These are phyloP conservation scores for Papilio helenus DNA, from an alignment of 1,140 invertebrate genomes.

Conservation along the genomic window DNA sequence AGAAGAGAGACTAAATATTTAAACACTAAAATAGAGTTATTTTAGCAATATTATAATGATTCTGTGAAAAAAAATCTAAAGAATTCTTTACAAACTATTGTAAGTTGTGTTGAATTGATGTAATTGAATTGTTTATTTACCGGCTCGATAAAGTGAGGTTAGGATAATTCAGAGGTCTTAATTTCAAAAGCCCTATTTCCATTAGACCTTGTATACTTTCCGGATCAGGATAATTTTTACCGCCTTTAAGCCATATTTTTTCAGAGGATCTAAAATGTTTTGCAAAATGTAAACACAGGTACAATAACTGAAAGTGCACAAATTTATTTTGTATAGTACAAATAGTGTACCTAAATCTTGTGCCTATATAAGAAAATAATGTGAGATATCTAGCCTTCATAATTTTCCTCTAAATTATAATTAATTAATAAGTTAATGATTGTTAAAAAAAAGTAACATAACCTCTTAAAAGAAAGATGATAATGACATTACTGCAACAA, in stretches of 20 bases:
- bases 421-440: background rate
- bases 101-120: too few species aligned
- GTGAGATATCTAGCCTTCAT: slow-evolving; percentile 85
- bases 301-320: background rate
- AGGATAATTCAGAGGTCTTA: slow-evolving; percentile 81
- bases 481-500: background rate
- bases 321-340: background rate
- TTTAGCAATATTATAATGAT: too few species aligned
- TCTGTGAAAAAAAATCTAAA: too few species aligned
- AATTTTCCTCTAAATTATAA: background rate
- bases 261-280: slow-evolving; percentile 63
- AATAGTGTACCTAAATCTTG: slow-evolving; percentile 82
- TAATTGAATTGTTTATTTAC: slow-evolving; percentile 69
- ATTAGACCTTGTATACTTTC: slow-evolving; percentile 86
- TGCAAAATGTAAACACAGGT: slow-evolving; percentile 12
- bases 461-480: background rate
- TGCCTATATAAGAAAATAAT: slow-evolving; percentile 85
- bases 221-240: slow-evolving; percentile 73
- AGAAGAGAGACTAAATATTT: too few species aligned
- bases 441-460: background rate
- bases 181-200: slow-evolving; percentile 83
- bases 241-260: slow-evolving; percentile 69
- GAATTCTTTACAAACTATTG: too few species aligned
- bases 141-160: slow-evolving; percentile 85
- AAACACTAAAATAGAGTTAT: too few species aligned